Evolutionary conservation across 2,113 vertebrate genomes (phyloP).

Genomic region (Phycodurus eques): DNA sequence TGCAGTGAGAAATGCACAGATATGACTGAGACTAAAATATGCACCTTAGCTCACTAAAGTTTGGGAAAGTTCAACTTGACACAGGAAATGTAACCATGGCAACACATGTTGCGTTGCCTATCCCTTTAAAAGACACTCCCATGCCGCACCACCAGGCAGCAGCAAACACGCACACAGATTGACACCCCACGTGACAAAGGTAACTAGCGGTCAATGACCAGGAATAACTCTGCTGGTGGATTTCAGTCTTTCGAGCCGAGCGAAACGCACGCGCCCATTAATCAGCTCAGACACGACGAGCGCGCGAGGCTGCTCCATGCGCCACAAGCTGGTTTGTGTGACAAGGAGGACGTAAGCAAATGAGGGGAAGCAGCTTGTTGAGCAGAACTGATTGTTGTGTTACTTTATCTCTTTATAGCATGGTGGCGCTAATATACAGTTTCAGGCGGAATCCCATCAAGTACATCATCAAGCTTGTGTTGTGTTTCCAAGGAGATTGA

Average conservation of each 20-base stretch:
- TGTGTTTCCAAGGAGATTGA: slow-evolving; percentile 45
- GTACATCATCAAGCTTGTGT: slow-evolving; percentile 14
- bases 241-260: slow-evolving; percentile 13
- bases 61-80: not conserved
- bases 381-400: not conserved
- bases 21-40: no score
- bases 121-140: slow-evolving; percentile 18
- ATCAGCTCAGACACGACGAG: slow-evolving; percentile 4
- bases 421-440: not conserved
- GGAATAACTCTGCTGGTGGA: slow-evolving; percentile 42
- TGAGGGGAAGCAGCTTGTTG: not conserved
- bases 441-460: not conserved
- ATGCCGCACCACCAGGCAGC: slow-evolving; percentile 49
- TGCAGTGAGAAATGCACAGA: no score
- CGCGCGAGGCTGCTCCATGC: not conserved
- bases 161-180: not conserved
- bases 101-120: not conserved
- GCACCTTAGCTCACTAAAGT: no score
- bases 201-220: slow-evolving; percentile 66
- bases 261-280: not conserved
- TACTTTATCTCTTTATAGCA: not conserved
- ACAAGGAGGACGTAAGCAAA: not conserved
- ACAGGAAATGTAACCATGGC: not conserved
- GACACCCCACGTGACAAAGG: slow-evolving; percentile 22
- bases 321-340: not conserved